These are phyloP conservation scores for Amphipyra berbera DNA, from an alignment of 2,888 invertebrate genomes.

Conservation along the genomic window DNA sequence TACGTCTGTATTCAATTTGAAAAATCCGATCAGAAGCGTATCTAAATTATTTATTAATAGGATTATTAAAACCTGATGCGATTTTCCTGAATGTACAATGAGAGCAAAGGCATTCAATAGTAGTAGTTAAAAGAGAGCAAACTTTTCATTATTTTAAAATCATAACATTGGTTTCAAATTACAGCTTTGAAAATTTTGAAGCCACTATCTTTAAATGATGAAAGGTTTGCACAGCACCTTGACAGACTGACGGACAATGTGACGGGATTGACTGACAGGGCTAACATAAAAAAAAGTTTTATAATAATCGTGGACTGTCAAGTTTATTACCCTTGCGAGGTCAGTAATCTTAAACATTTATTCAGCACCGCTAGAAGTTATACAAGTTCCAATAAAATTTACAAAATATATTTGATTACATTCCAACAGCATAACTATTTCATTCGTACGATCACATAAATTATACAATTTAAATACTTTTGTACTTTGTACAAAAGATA, in stretches of 20 bases:
- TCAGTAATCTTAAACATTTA: not conserved
- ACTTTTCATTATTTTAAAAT: constrained; percentile 23
- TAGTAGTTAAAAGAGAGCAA: too few species aligned
- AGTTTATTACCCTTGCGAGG: not conserved
- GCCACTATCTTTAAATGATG: constrained; percentile 27
- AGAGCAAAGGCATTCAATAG: too few species aligned
- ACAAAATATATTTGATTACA: constrained; percentile 3
- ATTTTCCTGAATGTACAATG: constrained; percentile 4
- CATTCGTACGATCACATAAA: constrained; percentile 14
- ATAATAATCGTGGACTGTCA: not conserved
- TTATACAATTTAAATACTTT: constrained; percentile 25
- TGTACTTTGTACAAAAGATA: constrained; percentile 32
- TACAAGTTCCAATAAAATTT: not conserved
- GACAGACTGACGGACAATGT: constrained; percentile 38
- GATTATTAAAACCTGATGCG: constrained; percentile 10
- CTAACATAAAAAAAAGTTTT: constrained; percentile 11
- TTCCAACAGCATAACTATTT: constrained; percentile 11
- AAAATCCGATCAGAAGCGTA: constrained; percentile 43
- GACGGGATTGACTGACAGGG: constrained; percentile 19
- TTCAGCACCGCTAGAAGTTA: too few species aligned
- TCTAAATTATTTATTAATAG: constrained; percentile 25
- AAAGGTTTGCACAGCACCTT: constrained; percentile 28
- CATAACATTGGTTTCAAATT: constrained; percentile 32
- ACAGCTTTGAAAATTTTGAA: constrained; percentile 26
- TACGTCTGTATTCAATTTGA: constrained; percentile 47